Conservation (phyloP, 2,797 vertebrate genomes). For the Epinephelus awoara region DNA sequence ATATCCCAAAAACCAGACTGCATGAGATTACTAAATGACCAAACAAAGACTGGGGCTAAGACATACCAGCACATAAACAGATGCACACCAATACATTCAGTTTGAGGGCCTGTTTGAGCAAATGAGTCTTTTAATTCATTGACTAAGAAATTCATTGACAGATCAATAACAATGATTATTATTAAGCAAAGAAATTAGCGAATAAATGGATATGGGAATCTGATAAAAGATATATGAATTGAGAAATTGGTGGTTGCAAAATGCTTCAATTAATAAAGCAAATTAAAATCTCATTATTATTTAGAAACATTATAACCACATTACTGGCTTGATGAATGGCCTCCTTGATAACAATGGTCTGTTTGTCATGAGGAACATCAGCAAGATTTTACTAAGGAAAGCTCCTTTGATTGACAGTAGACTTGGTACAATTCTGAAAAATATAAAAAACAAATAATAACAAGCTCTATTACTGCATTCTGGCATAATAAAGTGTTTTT, state of each 20-base stretch:
- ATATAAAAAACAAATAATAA: background rate
- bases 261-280: background rate
- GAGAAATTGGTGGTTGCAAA: background rate
- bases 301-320: background rate
- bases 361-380: background rate
- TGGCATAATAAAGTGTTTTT: background rate
- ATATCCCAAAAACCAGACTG: slow-evolving; percentile 76
- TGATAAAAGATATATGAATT: background rate
- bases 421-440: background rate
- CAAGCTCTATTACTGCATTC: too few relatives aligned
- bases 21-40: slow-evolving; percentile 72
- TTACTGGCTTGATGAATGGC: background rate
- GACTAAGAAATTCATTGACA: background rate
- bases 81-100: slow-evolving; percentile 5
- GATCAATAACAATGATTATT: background rate
- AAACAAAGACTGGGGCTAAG: slow-evolving; percentile 76
- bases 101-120: background rate
- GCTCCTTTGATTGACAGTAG: background rate
- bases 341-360: background rate
- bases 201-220: background rate
- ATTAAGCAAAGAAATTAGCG: background rate
- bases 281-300: background rate
- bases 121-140: background rate
- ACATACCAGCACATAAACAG: slow-evolving; percentile 37
- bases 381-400: background rate